Base-by-base conservation (phyloP, 2,888 invertebrate species). In the Oegoconia quadripuncta region DNA sequence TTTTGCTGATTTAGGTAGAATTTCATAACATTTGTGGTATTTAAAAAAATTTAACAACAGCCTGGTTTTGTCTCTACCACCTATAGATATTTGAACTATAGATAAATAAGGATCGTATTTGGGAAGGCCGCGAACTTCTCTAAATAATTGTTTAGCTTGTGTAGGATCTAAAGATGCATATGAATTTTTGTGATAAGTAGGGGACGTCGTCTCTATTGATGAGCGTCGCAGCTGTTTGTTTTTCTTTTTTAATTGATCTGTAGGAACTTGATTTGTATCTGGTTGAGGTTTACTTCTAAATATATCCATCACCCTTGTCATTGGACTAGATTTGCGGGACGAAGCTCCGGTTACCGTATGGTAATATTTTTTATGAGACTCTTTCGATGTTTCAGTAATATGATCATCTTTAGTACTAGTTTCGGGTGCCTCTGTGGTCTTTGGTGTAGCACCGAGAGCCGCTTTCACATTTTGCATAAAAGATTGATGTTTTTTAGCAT, bases 281-380 rank as follows among this genome's bases (percentile, higher is more conserved):
- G 70, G 36, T 20, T 80, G 79, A 23, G 83, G 80, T 50, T 83
- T 86, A 41, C 75, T 71, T 50, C 78, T 72, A 63, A 87, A 86
- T 47, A 86, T 84, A 63, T 87, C 86, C 86, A 87, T 86, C 34
- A 87, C 83, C 43, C 83, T 76, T 34, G 87, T 83, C 46, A 87
- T 83, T n/a, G 87, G 82, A 55, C 87, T 86, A 57, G 79, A 83
- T 57, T 80, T 84, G 43, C 84, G 66, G 14, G 86, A 83, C 25
- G 87, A 82, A 26, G 79, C 87, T 32, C 87, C 87, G 2, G 87
- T 87, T 26, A 87, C 87, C n/a, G 87, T 87, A 55, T 87, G 86
- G 44, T 87, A 87, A 68, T 87, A 87, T 45, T 83, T 87, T 48
- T 86, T 84, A 57, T 87, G 74, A 23, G 84, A 81, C 59, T 79